Percentiles rank a stretch among this genome's conserved stretches.
These are phyloP conservation scores for Virgularia gustaviana DNA, from an alignment of 92 coral and sea anemone genomes.

Conservation along the genomic window DNA sequence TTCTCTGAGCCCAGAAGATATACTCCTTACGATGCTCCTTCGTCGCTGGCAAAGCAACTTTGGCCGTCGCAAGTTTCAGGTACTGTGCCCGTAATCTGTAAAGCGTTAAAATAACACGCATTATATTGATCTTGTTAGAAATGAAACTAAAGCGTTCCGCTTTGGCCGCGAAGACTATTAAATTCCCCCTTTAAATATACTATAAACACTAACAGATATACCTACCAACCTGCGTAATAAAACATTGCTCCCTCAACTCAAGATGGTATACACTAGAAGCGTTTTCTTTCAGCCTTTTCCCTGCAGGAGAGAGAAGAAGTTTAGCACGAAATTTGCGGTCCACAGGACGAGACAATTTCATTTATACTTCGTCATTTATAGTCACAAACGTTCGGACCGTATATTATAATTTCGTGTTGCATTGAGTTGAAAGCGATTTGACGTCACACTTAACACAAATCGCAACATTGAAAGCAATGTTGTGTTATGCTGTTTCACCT, in stretches of 20 bases:
- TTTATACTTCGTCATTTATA: background rate
- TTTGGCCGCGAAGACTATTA: too few species aligned
- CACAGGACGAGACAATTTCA: background rate
- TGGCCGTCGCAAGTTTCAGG: too few species aligned
- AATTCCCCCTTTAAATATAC: background rate
- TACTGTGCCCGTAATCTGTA: too few species aligned
- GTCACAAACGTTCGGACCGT: background rate
- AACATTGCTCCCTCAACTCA: constrained; percentile 2
- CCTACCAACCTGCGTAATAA: constrained; percentile 16
- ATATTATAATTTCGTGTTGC: background rate
- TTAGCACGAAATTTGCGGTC: constrained; percentile 1
- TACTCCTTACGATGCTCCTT: too few species aligned
- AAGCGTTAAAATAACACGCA: too few species aligned
- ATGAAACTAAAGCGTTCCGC: too few species aligned
- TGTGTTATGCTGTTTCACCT: constrained; percentile 30
- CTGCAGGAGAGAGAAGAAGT: constrained; percentile 12
- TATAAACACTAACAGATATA: background rate
- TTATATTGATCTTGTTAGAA: too few species aligned
- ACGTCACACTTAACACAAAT: background rate
- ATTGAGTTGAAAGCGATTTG: background rate
- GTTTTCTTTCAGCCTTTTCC: background rate
- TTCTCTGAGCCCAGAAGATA: too few species aligned
- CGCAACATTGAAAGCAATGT: constrained; percentile 4
- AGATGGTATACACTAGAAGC: constrained; percentile 19
- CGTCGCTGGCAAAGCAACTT: too few species aligned